Evolutionary conservation across 2,797 vertebrate species (phyloP).

Genomic region (Macroramphosus scolopax): DNA sequence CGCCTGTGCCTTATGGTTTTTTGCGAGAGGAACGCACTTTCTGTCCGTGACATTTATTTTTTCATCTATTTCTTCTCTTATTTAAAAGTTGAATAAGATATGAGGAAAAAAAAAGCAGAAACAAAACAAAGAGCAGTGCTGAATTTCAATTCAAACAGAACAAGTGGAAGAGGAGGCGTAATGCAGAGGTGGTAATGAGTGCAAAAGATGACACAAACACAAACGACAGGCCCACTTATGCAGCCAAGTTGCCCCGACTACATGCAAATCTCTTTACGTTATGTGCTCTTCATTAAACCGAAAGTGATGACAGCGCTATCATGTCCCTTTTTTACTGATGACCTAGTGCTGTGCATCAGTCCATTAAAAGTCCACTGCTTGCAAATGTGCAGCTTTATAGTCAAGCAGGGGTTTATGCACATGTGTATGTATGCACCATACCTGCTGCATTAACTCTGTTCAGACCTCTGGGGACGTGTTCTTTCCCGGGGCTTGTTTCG

Average conservation of each 20-base stretch:
- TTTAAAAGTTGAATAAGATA: conserved; percentile 43
- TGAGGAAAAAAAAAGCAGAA: conserved; percentile 20
- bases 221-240: conserved; percentile 10
- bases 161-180: conserved; percentile 26
- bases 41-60: conserved; percentile 36
- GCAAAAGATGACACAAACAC: conserved; percentile 16
- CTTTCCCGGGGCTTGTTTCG: conserved; percentile 43
- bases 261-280: conserved; percentile 60
- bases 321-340: conserved; percentile 62
- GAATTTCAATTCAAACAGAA: conserved; percentile 64
- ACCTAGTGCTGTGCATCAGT: conserved; percentile 65
- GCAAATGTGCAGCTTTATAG: conserved; percentile 55
- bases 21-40: conserved; percentile 45
- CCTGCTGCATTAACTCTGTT: conserved; percentile 78
- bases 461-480: conserved; percentile 67
- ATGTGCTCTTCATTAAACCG: conserved; percentile 64
- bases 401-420: conserved; percentile 7
- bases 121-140: conserved; percentile 28
- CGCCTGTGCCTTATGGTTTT: conserved; percentile 55
- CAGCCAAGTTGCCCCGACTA: too few relatives aligned
- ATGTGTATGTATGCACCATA: conserved; percentile 40
- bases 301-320: conserved; percentile 71
- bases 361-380: conserved; percentile 67
- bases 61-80: conserved; percentile 41
- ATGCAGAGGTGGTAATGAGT: conserved; percentile 8